A percentile compares a stretch with the other conserved stretches of the same genome.
phyloP scores from a whole-genome alignment of 1,140 invertebrate genomes.

The Drosophila bocki region DNA sequence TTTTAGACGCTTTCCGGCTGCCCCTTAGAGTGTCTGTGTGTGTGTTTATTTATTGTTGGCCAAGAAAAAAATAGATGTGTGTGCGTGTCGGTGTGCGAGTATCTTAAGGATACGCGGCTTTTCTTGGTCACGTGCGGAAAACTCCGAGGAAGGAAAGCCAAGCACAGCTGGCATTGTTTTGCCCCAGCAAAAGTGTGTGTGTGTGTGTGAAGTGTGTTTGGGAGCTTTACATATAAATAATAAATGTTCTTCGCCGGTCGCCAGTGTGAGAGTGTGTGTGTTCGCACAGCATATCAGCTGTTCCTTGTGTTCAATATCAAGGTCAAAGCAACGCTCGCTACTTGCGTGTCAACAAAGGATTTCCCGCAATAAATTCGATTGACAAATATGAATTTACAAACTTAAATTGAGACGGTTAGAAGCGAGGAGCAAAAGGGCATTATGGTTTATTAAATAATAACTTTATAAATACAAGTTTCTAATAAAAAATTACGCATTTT shows the following conservation, averaged over 20 bases:
- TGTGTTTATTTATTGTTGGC: slow-evolving; percentile 74
- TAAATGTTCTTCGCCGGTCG: slow-evolving; percentile 66
- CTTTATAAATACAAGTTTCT: no score
- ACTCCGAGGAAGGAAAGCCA: slow-evolving; percentile 60
- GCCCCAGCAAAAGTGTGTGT: slow-evolving; percentile 34
- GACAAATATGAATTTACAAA: not conserved
- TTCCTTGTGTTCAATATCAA: slow-evolving; percentile 77
- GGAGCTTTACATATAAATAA: slow-evolving; percentile 69
- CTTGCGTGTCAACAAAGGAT: slow-evolving; percentile 37
- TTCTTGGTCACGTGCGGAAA: slow-evolving; percentile 62
- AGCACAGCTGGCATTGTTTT: slow-evolving; percentile 73
- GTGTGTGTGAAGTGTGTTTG: slow-evolving; percentile 42
- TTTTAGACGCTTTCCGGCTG: slow-evolving; percentile 60
- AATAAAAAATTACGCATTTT: not conserved
- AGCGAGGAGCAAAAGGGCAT: no score
- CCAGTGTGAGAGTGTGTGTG: slow-evolving; percentile 30
- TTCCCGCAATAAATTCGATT: slow-evolving; percentile 4
- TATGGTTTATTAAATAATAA: not conserved
- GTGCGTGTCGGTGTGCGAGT: slow-evolving; percentile 40
- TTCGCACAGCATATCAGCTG: slow-evolving; percentile 61
- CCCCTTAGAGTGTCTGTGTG: slow-evolving; percentile 36
- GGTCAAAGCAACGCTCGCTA: slow-evolving; percentile 54
- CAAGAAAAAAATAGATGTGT: slow-evolving; percentile 48
- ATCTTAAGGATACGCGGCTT: slow-evolving; percentile 69
- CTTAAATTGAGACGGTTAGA: not conserved